phyloP scores from a whole-genome alignment of 2,797 vertebrate species.

The Manis crassicaudata region DNA sequence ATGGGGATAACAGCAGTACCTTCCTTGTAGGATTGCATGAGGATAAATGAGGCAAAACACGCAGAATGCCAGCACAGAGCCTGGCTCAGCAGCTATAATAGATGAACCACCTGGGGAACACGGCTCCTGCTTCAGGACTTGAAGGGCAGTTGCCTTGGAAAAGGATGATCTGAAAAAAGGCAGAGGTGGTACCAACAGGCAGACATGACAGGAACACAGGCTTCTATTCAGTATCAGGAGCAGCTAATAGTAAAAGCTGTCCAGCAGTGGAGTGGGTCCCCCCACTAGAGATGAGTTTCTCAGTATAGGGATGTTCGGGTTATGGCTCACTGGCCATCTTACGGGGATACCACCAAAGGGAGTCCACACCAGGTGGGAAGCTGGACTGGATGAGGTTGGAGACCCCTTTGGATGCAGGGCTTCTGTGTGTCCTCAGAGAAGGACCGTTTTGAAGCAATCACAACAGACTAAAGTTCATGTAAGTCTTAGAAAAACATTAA shows the following conservation, averaged over 20 bases:
- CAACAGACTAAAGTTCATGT: neutral
- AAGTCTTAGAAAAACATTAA: neutral
- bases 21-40: neutral
- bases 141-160: neutral
- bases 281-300: neutral
- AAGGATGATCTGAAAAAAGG: neutral
- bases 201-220: neutral
- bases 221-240: neutral
- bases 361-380: neutral
- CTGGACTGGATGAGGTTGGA: neutral
- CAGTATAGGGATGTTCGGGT: neutral
- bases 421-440: neutral
- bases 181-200: neutral
- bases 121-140: neutral
- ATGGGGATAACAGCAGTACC: neutral
- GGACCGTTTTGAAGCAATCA: neutral
- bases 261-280: rapidly evolving
- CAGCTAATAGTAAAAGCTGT: neutral
- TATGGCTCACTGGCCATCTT: neutral
- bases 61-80: rapidly evolving
- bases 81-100: neutral
- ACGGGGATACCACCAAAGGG: neutral
- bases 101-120: rapidly evolving
- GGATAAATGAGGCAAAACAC: neutral
- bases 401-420: neutral